A percentile compares a stretch with the other conserved stretches of the same genome.
phyloP scores from a whole-genome alignment of 2,888 invertebrate genomes.

The Gonocerus acuteangulatus region DNA sequence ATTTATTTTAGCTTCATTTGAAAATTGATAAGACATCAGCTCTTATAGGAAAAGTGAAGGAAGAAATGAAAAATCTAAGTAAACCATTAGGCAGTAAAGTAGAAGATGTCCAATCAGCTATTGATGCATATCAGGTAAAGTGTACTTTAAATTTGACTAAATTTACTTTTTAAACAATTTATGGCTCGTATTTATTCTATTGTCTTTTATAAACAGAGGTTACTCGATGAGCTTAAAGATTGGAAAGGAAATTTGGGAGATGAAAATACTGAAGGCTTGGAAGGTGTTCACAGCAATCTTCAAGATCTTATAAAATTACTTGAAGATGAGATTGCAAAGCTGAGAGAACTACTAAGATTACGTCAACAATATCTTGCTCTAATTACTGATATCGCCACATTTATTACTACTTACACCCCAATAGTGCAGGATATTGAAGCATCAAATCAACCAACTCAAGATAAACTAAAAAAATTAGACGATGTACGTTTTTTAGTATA shows the following conservation, averaged over 20 bases:
- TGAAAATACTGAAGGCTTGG: constrained; percentile 52
- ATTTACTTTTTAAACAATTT: no score
- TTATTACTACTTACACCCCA: constrained; percentile 78
- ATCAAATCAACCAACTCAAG: constrained; percentile 67
- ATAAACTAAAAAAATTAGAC: constrained; percentile 31
- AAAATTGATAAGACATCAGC: constrained; percentile 58
- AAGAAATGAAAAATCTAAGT: constrained; percentile 70
- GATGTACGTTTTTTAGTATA: constrained; percentile 20
- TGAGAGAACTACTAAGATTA: constrained; percentile 67
- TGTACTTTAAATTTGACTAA: background rate
- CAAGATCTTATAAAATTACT: constrained; percentile 69
- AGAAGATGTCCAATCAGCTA: constrained; percentile 79
- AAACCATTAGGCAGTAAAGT: constrained; percentile 80
- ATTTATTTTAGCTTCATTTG: constrained; percentile 50
- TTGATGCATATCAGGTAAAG: constrained; percentile 64
- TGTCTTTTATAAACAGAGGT: constrained; percentile 45
- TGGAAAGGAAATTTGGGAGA: constrained; percentile 56
- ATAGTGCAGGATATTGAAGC: constrained; percentile 78
- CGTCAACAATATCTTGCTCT: constrained; percentile 83
- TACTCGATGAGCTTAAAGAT: constrained; percentile 66
- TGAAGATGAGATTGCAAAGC: constrained; percentile 74
- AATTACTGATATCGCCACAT: constrained; percentile 78
- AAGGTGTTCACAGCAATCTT: constrained; percentile 30
- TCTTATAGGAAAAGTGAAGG: constrained; percentile 59
- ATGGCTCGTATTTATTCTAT: constrained; percentile 16